Evolutionary conservation across 2,113 vertebrate species (phyloP).

Genomic region (Mormyrus lacerda): DNA sequence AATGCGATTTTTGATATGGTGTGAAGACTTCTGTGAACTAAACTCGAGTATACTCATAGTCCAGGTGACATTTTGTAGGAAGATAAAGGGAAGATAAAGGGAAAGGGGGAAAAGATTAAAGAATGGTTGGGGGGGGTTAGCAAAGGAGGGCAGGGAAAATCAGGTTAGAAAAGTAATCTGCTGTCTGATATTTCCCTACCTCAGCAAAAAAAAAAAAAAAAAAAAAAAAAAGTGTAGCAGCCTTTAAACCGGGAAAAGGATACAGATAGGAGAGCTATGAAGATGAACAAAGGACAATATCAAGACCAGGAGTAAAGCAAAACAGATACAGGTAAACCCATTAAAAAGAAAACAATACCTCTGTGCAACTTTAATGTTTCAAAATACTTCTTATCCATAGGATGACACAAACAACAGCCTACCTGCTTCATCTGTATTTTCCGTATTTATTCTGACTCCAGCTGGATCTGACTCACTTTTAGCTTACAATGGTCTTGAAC

Average conservation of each 20-base stretch:
- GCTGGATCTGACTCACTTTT: neutral
- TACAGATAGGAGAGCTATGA: neutral
- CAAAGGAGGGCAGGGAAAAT: slow-evolving; percentile 5
- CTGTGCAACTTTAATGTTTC: neutral
- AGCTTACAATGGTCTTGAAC: neutral
- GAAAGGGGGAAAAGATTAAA: slow-evolving; percentile 2
- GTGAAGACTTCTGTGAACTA: neutral
- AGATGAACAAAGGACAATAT: neutral
- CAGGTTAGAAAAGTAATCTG: slow-evolving; percentile 10
- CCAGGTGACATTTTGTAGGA: neutral
- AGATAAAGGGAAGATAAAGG: neutral
- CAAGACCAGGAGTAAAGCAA: neutral
- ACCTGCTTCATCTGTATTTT: neutral
- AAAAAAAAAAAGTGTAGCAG: neutral
- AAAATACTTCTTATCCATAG: neutral
- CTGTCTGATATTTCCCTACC: slow-evolving; percentile 8
- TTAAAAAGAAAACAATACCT: neutral
- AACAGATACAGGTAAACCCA: neutral
- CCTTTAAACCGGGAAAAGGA: neutral
- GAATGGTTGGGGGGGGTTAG: neutral
- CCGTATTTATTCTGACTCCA: neutral
- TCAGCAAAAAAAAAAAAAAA: slow-evolving; percentile 9
- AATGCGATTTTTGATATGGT: neutral
- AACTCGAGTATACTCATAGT: neutral
- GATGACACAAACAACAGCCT: neutral